Evolutionary conservation across 1,140 invertebrate species (phyloP).

Genomic region (Nixonia krombeini): DNA sequence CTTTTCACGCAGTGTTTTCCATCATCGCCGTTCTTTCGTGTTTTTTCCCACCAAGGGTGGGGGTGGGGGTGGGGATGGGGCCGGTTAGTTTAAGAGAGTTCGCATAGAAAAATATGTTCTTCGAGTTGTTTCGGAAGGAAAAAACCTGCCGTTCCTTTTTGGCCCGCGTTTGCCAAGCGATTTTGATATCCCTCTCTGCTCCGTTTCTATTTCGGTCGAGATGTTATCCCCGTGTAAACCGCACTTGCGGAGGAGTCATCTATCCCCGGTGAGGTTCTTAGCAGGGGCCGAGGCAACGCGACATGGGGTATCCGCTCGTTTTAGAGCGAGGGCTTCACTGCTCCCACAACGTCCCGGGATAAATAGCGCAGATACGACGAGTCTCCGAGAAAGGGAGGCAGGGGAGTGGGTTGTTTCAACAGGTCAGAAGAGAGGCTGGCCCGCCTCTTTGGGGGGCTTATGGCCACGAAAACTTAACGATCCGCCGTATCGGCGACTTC

Average conservation of each 20-base stretch:
- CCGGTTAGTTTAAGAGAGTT: neutral
- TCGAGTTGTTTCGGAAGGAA: neutral
- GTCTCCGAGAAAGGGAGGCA: no score
- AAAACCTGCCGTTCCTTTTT: neutral
- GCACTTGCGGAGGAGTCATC: neutral
- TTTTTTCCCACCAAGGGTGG: no score
- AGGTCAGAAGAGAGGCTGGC: neutral
- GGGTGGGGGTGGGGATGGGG: no score
- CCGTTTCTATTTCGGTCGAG: slow-evolving; percentile 3
- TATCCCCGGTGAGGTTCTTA: neutral
- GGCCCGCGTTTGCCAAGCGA: neutral
- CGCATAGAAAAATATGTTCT: neutral
- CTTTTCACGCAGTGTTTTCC: no score
- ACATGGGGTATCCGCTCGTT: neutral
- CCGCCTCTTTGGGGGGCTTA: neutral
- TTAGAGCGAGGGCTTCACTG: neutral
- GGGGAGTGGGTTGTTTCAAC: neutral
- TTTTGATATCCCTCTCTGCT: slow-evolving; percentile 1
- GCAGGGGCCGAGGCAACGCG: neutral
- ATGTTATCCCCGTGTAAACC: slow-evolving; percentile 1
- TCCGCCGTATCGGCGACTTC: neutral
- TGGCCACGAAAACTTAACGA: neutral
- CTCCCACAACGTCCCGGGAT: neutral
- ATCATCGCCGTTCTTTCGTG: no score
- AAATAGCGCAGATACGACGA: neutral